Evolutionary conservation across 2,113 vertebrate species (phyloP).

Genomic region (Atlantisia rogersi): DNA sequence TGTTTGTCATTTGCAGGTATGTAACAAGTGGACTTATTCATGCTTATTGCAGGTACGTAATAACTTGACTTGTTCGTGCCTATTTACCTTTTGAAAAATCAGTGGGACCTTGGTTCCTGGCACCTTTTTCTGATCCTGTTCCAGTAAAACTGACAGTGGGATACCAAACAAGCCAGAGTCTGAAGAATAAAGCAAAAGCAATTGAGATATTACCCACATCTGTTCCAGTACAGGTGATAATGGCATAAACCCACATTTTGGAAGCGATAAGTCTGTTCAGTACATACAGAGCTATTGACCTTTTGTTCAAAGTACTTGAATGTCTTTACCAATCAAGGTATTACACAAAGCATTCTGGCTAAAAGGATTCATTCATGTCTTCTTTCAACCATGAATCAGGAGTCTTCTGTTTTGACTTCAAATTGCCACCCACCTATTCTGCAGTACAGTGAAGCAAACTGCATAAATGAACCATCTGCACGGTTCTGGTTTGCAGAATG

Average conservation of each 20-base stretch:
- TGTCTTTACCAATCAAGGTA: not conserved
- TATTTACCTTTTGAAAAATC: slow-evolving; percentile 89
- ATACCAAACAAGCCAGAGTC: slow-evolving; percentile 92
- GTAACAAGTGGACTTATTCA: not conserved
- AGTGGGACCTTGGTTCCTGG: slow-evolving; percentile 89
- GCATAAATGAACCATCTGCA: not conserved
- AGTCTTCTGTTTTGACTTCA: not conserved
- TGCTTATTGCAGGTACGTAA: not conserved
- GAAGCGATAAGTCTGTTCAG: not conserved
- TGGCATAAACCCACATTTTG: not conserved
- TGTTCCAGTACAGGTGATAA: not conserved
- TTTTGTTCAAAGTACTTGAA: slow-evolving; percentile 1
- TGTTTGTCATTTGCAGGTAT: not conserved
- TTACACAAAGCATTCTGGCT: not conserved
- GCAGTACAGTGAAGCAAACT: not conserved
- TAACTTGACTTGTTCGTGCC: not conserved
- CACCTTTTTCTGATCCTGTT: slow-evolving; percentile 89
- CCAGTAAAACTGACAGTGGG: slow-evolving; percentile 86
- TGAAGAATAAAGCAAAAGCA: slow-evolving; percentile 67
- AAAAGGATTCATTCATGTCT: slow-evolving; percentile 1
- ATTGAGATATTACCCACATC: not conserved
- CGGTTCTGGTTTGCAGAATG: not conserved
- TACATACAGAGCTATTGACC: not conserved
- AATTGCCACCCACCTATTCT: not conserved
- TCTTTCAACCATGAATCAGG: not conserved